Conservation (phyloP, 1,140 invertebrate genomes). For the Asobara japonica region DNA sequence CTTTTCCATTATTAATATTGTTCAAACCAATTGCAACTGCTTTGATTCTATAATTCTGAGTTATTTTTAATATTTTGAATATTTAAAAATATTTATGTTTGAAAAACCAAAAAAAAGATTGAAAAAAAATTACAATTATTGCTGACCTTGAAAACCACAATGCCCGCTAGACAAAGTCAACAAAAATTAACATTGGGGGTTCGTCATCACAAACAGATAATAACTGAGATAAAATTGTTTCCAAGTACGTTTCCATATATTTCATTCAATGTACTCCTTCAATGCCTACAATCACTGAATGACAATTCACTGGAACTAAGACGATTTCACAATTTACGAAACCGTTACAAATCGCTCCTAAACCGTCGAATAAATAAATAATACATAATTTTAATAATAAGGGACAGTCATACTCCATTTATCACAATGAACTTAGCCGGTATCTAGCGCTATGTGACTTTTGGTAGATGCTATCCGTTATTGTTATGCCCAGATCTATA, state of each 20-base stretch:
- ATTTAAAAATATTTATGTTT: too few relatives aligned
- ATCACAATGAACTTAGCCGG: conserved; percentile 11
- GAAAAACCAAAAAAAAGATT: too few relatives aligned
- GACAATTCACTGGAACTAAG: background rate
- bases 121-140: too few relatives aligned
- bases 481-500: conserved; percentile 24
- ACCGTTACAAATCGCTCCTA: background rate
- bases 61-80: too few relatives aligned
- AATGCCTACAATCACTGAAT: conserved; percentile 6
- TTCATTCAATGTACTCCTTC: background rate
- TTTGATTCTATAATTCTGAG: too few relatives aligned
- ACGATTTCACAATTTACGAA: background rate
- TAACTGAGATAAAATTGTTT: background rate
- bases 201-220: background rate
- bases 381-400: background rate
- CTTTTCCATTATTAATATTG: too few relatives aligned
- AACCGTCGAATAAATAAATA: conserved; percentile 21
- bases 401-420: conserved; percentile 6
- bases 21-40: too few relatives aligned
- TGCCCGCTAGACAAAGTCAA: too few relatives aligned
- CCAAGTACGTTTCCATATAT: conserved; percentile 1
- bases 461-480: conserved; percentile 12
- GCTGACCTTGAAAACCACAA: too few relatives aligned
- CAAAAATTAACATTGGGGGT: background rate
- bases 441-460: conserved; percentile 20